Conservation (phyloP, 1,140 invertebrate species). For the Heliothis virescens region DNA sequence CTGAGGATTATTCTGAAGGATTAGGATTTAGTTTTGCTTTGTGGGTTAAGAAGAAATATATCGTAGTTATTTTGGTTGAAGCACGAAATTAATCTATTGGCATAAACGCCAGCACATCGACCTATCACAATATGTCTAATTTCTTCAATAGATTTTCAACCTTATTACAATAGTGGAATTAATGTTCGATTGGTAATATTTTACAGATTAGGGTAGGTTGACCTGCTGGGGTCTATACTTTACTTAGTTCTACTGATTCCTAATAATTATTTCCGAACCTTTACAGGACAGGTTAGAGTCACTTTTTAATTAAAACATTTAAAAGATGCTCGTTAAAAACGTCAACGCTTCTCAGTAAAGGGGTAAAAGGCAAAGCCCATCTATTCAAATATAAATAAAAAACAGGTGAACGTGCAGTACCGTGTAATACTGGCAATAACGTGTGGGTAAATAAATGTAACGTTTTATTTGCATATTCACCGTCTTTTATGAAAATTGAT, state of each 20-base stretch:
- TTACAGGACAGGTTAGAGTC: background rate
- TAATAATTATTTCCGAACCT: background rate
- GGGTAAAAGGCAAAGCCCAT: background rate
- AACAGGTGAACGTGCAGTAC: conserved; percentile 10
- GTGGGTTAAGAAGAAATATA: background rate
- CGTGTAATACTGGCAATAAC: conserved; percentile 26
- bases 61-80: background rate
- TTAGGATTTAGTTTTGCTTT: background rate
- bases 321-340: too few species aligned
- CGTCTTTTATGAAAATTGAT: conserved; percentile 33
- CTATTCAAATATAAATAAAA: conserved; percentile 36
- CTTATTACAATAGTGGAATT: too few species aligned
- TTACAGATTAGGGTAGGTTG: too few species aligned
- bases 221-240: too few species aligned
- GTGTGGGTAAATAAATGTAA: conserved; percentile 22
- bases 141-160: too few species aligned
- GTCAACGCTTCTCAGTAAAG: background rate
- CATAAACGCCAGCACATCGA: background rate
- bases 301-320: background rate
- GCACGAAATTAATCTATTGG: background rate
- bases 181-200: too few species aligned
- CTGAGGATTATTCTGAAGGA: background rate
- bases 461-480: conserved; percentile 22
- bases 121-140: too few species aligned
- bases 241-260: too few species aligned